Evolutionary conservation across 2,113 vertebrate species (phyloP).

Genomic region (Lasiurus cinereus): DNA sequence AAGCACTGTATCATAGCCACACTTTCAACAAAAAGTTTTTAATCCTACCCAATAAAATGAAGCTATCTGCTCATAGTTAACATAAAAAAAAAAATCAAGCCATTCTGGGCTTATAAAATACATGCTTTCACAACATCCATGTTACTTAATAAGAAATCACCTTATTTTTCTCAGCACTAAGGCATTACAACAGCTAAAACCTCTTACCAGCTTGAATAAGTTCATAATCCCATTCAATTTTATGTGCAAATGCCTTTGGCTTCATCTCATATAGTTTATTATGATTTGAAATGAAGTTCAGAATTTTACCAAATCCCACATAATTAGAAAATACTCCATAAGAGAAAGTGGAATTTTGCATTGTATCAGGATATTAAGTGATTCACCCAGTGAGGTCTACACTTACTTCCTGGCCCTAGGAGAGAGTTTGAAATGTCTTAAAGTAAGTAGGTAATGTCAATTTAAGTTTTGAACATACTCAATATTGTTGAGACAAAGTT

Average conservation of each 20-base stretch:
- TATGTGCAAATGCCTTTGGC: constrained; percentile 54
- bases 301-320: not conserved
- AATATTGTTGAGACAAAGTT: not conserved
- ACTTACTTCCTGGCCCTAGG: not conserved
- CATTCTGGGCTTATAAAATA: constrained; percentile 26
- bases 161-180: constrained; percentile 50
- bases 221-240: constrained; percentile 62
- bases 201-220: constrained; percentile 40
- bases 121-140: not conserved
- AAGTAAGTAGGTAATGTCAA: not conserved
- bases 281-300: constrained; percentile 48
- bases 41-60: not conserved
- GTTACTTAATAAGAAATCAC: constrained; percentile 45
- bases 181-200: constrained; percentile 57
- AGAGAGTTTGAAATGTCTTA: not conserved
- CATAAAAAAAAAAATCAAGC: not conserved
- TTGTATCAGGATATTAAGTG: not conserved
- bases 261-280: constrained; percentile 33
- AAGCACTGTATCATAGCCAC: not conserved
- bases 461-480: not conserved
- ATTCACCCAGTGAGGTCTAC: not conserved
- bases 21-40: not conserved
- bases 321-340: constrained; percentile 30
- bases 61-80: not conserved
- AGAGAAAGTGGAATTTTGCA: not conserved